Percentiles rank a stretch among this genome's conserved stretches.
These are phyloP conservation scores for Mayetiola destructor DNA, from an alignment of 2,888 invertebrate genomes.

Conservation along the genomic window DNA sequence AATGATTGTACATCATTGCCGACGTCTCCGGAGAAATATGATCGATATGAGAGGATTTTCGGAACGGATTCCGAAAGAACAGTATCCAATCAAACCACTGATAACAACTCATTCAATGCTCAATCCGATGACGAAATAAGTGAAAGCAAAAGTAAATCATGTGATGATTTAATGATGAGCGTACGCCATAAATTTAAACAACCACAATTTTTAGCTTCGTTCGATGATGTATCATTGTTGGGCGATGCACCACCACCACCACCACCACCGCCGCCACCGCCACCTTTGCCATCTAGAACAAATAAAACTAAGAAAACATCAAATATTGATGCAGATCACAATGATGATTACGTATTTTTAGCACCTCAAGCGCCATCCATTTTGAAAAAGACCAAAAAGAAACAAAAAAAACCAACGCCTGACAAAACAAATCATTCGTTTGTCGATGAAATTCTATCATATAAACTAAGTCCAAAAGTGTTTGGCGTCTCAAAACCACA, in stretches of 20 bases:
- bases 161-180: slow-evolving; percentile 41
- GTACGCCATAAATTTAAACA: slow-evolving; percentile 20
- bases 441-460: slow-evolving; percentile 28
- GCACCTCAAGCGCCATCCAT: slow-evolving; percentile 18
- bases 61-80: slow-evolving; percentile 5
- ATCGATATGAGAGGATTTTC: not conserved
- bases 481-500: slow-evolving; percentile 37
- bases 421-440: slow-evolving; percentile 31
- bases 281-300: slow-evolving; percentile 8
- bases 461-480: slow-evolving; percentile 52
- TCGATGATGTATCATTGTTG: slow-evolving; percentile 45
- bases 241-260: slow-evolving; percentile 23
- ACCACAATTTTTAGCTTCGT: slow-evolving; percentile 37
- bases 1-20: slow-evolving; percentile 47
- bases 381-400: slow-evolving; percentile 18
- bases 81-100: not conserved
- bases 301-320: not conserved
- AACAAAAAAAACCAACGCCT: slow-evolving; percentile 24
- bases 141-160: slow-evolving; percentile 30
- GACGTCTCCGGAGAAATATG: slow-evolving; percentile 34
- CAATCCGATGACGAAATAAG: not conserved
- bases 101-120: slow-evolving; percentile 17
- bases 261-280: slow-evolving; percentile 10
- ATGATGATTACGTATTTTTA: slow-evolving; percentile 34
- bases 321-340: slow-evolving; percentile 22